Conservation (phyloP, 2,797 vertebrate species). For the Thamnophis elegans region DNA sequence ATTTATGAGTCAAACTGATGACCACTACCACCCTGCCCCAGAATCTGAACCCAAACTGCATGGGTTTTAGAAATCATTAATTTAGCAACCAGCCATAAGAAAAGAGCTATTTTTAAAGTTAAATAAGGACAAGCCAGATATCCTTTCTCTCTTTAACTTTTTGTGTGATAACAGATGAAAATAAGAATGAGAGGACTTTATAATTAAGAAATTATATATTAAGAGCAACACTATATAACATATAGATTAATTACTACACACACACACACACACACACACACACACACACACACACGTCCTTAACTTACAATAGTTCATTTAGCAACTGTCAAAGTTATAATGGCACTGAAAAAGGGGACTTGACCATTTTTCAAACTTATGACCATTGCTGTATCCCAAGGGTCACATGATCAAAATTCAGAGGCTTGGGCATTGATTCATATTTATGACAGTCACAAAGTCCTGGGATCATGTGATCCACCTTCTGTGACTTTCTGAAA, state of each 20-base stretch:
- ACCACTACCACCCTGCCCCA: not conserved
- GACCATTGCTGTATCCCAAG: no score
- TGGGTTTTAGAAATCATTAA: not conserved
- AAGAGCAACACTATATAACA: not conserved
- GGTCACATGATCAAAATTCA: no score
- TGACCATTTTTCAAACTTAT: no score
- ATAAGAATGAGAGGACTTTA: conserved; percentile 1
- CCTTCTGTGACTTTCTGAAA: no score
- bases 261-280: not conserved
- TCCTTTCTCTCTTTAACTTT: not conserved
- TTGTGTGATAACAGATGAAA: not conserved
- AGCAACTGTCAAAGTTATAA: no score
- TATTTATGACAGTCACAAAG: no score
- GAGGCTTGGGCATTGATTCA: no score
- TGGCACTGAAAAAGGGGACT: no score
- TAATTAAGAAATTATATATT: not conserved
- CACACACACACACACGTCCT: not conserved
- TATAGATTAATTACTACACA: not conserved
- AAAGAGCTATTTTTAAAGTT: not conserved
- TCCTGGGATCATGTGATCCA: no score
- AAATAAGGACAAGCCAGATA: not conserved
- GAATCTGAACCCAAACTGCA: not conserved
- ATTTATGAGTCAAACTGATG: not conserved
- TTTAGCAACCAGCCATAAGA: not conserved
- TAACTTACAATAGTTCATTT: no score